Percentiles rank a stretch among this genome's conserved stretches.
phyloP scores from a whole-genome alignment of 2,888 invertebrate species.

The Oxystoma pomonae region DNA sequence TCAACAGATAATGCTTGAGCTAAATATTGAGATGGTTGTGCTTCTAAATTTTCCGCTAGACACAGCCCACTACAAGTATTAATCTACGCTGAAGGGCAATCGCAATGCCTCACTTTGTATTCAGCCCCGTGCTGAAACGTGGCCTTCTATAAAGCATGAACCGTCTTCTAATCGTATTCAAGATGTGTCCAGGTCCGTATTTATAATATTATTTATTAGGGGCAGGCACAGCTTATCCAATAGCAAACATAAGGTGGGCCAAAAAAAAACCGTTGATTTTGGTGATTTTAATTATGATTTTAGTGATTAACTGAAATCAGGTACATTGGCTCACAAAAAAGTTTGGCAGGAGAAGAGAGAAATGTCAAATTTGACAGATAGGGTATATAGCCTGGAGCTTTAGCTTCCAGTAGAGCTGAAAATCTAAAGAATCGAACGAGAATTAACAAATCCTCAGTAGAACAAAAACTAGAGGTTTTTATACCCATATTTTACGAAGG shows the following conservation, averaged over 20 bases:
- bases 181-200: no score
- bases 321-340: background rate
- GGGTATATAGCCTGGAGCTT: background rate
- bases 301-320: no score
- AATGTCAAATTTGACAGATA: background rate
- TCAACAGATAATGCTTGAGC: no score
- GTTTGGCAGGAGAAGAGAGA: background rate
- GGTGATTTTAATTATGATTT: no score
- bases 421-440: background rate
- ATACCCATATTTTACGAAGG: background rate
- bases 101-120: background rate
- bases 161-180: no score
- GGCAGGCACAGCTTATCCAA: no score
- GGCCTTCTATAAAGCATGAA: no score
- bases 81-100: background rate
- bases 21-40: background rate
- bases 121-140: no score
- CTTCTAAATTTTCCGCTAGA: background rate
- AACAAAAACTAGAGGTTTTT: background rate
- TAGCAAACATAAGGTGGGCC: no score
- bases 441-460: background rate
- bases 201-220: no score
- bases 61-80: background rate
- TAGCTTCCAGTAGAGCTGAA: background rate
- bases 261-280: no score